Conservation (phyloP, 2,888 invertebrate genomes). For the Brachycybe producta region DNA sequence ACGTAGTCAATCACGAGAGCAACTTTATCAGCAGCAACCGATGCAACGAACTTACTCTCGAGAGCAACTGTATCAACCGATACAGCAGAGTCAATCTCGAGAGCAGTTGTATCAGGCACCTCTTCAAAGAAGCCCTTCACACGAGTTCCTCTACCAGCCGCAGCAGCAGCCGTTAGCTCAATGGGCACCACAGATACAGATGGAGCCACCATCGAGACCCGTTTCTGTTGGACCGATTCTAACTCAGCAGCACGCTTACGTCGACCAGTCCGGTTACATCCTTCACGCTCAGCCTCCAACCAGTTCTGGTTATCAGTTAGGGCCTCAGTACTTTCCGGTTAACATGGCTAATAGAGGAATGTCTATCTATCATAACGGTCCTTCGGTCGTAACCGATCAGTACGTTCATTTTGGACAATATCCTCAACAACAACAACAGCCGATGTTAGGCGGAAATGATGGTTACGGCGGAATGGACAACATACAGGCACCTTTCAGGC, state of each 20-base stretch:
- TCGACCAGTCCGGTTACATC: conserved; percentile 15
- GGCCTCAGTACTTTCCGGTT: conserved; percentile 4
- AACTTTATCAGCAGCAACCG: conserved; percentile 14
- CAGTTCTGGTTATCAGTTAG: neutral
- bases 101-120: conserved; percentile 1
- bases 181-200: neutral
- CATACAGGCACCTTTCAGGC: conserved; percentile 1
- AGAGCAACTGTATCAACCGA: conserved; percentile 13
- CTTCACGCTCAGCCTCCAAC: conserved; percentile 10
- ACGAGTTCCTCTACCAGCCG: conserved; percentile 3
- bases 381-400: neutral
- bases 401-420: conserved; percentile 13
- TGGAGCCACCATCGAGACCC: neutral
- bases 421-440: conserved; percentile 4
- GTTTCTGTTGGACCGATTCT: neutral
- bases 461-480: neutral
- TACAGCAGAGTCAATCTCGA: neutral
- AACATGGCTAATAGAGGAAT: neutral
- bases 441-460: no score
- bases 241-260: conserved; percentile 13
- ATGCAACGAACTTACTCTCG: conserved; percentile 9
- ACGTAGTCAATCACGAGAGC: conserved; percentile 1
- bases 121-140: neutral
- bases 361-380: neutral
- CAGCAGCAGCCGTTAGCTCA: conserved; percentile 4